Evolutionary conservation across 2,113 vertebrate species (phyloP), one percentile per base, ranked within the genome.

Genomic region (Halcyon malimbica): DNA sequence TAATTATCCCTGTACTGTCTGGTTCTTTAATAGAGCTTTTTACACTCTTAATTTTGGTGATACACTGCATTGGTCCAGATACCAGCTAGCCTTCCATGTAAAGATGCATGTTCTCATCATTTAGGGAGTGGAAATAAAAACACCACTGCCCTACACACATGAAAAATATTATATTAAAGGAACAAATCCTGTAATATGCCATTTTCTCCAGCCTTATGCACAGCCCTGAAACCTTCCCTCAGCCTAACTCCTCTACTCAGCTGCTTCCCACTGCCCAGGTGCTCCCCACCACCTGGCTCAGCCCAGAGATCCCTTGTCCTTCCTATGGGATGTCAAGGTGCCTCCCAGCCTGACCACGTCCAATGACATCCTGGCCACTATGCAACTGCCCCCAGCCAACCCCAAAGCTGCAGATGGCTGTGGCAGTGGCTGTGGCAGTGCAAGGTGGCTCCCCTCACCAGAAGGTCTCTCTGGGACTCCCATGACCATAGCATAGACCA

Each of bases 321-420:
- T 70, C n/a, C 37, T 14, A 9, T 2, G 29, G 26, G 24, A 17
- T 41, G 44, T 7, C 5, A 24, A 23, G 39, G 16, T 14, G 33
- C 13, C 44, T 69, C 0, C 0, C 16, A 87, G 29, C 15, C 35
- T 12, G 10, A 20, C 23, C 2, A 0, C 51, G 60, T 6, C 23
- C 18, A 6, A 1, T 3, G 7, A 35, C 2, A 3, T 21, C 46
- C 35, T 10, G 6, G 33, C 20, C 9, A 37, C 9, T 0, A 0
- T 14, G 16, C 4, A 3, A 5, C 5, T 20, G 13, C 1, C 33
- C 39, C 12, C 5, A 41, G 19, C 18, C 42, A 56, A 29, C 5
- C 35, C 20, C 26, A 63, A 42, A 41, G 35, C 48, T 57, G 12
- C 0, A 1, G 51, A 2, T 5, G 28, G 23, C 37, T 23, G 17